phyloP scores from a whole-genome alignment of 1,140 invertebrate genomes.

The Archivesica marissinica region DNA sequence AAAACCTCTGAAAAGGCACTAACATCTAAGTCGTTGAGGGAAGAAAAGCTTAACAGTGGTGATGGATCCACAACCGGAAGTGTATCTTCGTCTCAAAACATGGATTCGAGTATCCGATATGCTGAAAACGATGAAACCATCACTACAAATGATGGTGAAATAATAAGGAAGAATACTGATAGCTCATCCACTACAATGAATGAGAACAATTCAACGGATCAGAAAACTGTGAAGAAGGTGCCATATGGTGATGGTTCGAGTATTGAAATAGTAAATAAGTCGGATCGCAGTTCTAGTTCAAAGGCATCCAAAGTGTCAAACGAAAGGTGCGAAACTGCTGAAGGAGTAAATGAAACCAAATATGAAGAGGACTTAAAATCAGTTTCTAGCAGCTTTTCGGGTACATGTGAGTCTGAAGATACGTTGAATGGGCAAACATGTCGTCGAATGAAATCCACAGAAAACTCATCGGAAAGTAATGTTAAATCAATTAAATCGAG shows the following conservation, averaged over 20 bases:
- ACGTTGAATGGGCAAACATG: conserved; percentile 24
- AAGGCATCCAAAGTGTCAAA: background rate
- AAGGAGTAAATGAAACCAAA: background rate
- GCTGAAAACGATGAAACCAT: conserved; percentile 25
- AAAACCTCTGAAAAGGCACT: conserved; percentile 21
- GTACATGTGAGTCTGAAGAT: conserved; percentile 44
- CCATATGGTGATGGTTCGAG: background rate
- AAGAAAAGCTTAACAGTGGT: conserved; percentile 15
- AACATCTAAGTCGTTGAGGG: conserved; percentile 32
- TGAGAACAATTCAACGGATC: conserved; percentile 2
- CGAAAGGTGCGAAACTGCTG: background rate
- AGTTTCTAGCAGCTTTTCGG: conserved; percentile 43
- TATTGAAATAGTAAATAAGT: conserved; percentile 43
- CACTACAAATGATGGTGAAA: conserved; percentile 13
- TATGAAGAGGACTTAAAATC: conserved; percentile 31
- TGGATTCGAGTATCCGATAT: conserved; percentile 11
- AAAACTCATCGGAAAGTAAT: conserved; percentile 43
- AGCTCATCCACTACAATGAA: background rate
- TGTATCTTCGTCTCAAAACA: conserved; percentile 31
- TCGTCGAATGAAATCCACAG: conserved; percentile 18
- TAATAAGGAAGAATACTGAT: conserved; percentile 7
- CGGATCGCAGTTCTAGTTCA: conserved; percentile 12
- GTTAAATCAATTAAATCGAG: conserved; percentile 19
- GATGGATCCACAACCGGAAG: conserved; percentile 3
- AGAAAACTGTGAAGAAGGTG: background rate